These are phyloP conservation scores for Gerris lacustris DNA, from an alignment of 2,888 invertebrate species.

Conservation along the genomic window DNA sequence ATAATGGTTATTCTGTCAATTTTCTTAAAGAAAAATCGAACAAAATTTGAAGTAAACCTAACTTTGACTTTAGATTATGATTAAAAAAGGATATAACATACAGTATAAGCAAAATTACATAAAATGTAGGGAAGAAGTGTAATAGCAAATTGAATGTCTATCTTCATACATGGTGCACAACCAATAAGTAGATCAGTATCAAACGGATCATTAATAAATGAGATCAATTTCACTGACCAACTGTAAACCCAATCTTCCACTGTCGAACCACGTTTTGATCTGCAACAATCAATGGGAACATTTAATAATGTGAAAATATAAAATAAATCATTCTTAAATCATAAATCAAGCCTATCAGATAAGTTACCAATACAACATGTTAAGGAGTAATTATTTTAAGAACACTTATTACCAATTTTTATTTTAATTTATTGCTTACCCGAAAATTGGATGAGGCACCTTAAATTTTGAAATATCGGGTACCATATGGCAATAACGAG, in stretches of 20 bases:
- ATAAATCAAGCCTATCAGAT: too few relatives aligned
- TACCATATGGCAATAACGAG: neutral
- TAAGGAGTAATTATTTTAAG: too few relatives aligned
- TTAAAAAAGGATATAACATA: too few relatives aligned
- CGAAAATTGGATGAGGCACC: constrained; percentile 37
- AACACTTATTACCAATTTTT: too few relatives aligned
- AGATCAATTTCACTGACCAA: constrained; percentile 60
- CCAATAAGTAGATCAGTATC: constrained; percentile 51
- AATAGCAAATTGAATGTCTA: constrained; percentile 56
- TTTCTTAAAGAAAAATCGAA: too few relatives aligned
- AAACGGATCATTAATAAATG: constrained; percentile 43
- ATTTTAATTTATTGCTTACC: constrained; percentile 29
- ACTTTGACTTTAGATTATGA: too few relatives aligned
- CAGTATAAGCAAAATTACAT: constrained; percentile 35
- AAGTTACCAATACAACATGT: too few relatives aligned
- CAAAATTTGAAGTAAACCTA: too few relatives aligned
- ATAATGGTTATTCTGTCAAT: too few relatives aligned
- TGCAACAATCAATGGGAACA: constrained; percentile 16
- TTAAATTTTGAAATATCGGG: neutral
- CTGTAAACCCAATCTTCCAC: constrained; percentile 61
- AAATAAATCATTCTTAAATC: neutral
- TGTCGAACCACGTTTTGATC: constrained; percentile 21
- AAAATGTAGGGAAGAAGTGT: constrained; percentile 64
- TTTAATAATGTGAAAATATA: too few relatives aligned
- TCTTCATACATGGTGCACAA: constrained; percentile 61